Conservation (phyloP, 2,888 invertebrate species). For the Arenicola marina region DNA sequence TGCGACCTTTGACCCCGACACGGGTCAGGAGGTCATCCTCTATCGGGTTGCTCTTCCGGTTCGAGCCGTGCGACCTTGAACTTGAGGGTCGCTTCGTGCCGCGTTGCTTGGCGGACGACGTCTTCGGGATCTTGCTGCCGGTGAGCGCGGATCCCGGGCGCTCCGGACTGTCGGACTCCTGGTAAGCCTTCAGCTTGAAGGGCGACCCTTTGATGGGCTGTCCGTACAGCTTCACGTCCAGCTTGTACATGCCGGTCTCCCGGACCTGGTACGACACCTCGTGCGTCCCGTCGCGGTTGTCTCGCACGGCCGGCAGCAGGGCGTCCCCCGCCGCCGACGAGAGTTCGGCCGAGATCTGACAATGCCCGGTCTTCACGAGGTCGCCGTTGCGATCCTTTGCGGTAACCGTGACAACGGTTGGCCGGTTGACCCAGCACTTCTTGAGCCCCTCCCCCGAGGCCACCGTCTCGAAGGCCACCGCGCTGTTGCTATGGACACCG, state of each 20-base stretch:
- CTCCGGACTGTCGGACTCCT: slow-evolving; percentile 46
- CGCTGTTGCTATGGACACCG: slow-evolving; percentile 57
- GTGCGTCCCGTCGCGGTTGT: slow-evolving; percentile 38
- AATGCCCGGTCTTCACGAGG: slow-evolving; percentile 55
- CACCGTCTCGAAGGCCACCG: slow-evolving; percentile 59
- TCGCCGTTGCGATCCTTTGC: slow-evolving; percentile 58
- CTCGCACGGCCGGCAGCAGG: slow-evolving; percentile 22
- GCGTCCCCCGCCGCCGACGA: slow-evolving; percentile 10
- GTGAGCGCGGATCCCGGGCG: slow-evolving; percentile 20
- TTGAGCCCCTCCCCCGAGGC: slow-evolving; percentile 61
- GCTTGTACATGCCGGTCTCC: slow-evolving; percentile 57
- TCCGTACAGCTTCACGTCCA: slow-evolving; percentile 60
- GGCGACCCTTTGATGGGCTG: slow-evolving; percentile 63
- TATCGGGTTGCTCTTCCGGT: slow-evolving; percentile 55
- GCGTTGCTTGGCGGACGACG: slow-evolving; percentile 56
- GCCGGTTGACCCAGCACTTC: slow-evolving; percentile 52
- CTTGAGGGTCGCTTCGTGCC: slow-evolving; percentile 60
- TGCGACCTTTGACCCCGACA: slow-evolving; percentile 63
- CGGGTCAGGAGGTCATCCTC: slow-evolving; percentile 64
- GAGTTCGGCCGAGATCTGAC: slow-evolving; percentile 47
- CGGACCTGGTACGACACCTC: slow-evolving; percentile 60
- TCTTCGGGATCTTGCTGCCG: slow-evolving; percentile 54
- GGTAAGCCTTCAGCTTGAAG: slow-evolving; percentile 57
- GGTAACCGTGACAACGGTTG: slow-evolving; percentile 58
- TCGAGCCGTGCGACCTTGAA: slow-evolving; percentile 60